Evolutionary conservation across 2,113 vertebrate genomes (phyloP), one percentile per base, ranked within the genome.

Genomic region (Lamprotornis superbus): DNA sequence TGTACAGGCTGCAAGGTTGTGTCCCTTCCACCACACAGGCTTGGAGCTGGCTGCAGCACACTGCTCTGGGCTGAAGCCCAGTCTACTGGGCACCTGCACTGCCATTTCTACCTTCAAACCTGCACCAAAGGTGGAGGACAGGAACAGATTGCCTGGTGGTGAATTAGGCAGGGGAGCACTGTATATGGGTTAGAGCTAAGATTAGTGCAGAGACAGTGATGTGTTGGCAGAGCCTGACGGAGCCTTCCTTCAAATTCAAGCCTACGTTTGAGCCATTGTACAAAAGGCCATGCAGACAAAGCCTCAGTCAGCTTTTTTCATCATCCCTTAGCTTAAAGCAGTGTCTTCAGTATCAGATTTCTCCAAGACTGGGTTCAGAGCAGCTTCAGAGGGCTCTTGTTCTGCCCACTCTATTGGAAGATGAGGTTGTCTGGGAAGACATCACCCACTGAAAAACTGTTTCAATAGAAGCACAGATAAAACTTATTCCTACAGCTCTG

Each of bases 201-300:
- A 44, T 11, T 49, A 0, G 0, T 21, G 11, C 12, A 47, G 21
- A 47, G 27, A 4, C 23, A 56, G 27, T 27, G 7, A 11, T 76
- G 21, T 44, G 27, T 28, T 69, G 33, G 39, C 42, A 74, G 42
- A 57, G 15, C 16, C 35, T 91, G 27, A 59, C 67, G 35, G 33
- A 87, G 7, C 2, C 18, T 63, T 39, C 8, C 30, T 53, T 50
- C 20, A 63, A 78, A 81, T 61, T 33, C 25, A 55, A 63, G 23
- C 10, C 52, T 30, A 16, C 56, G 7, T 84, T 75, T 39, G 12
- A 78, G 56, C 15, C 21, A 63, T 3, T 53, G 12, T 33, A n/a
- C 8, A 18, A 89, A 71, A 85, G 5, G 1, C 42, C 74, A 23
- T 4, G 21, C 55, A 91, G 46, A 64, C 7, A 60, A 75, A 65